Evolutionary conservation across 2,113 vertebrate species (phyloP).

Genomic region (Menura novaehollandiae): DNA sequence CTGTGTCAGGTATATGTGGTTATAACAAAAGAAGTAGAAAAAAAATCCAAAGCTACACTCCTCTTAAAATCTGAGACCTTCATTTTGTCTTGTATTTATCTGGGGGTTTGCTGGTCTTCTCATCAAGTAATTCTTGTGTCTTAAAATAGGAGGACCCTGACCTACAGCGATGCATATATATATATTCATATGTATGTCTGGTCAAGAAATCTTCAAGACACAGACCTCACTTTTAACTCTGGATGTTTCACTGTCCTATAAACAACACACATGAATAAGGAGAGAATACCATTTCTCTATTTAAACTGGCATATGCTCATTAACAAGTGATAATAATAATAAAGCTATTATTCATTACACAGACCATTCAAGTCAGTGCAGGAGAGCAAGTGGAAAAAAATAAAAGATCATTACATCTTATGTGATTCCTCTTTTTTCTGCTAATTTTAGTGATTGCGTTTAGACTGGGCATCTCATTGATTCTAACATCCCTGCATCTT

Average conservation of each 20-base stretch:
- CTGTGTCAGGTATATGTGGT: slow-evolving; percentile 40
- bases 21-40: neutral
- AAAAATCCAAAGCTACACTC: neutral
- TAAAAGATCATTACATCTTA: neutral
- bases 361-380: neutral
- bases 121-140: neutral
- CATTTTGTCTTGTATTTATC: neutral
- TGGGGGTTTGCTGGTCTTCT: neutral
- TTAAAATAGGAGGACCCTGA: neutral
- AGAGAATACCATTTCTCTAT: neutral
- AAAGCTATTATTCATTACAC: neutral
- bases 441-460: neutral
- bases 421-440: neutral
- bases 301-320: neutral
- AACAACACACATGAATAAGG: neutral
- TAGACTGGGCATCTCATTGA: neutral
- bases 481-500: neutral
- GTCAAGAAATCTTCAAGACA: neutral
- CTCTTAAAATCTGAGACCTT: neutral
- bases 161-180: neutral
- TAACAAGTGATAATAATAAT: neutral
- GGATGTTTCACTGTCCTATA: neutral
- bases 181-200: neutral
- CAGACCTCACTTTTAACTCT: neutral
- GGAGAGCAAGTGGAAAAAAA: neutral